Base-by-base conservation (phyloP, 2,888 invertebrate genomes). In the Muschampia plurimacula region DNA sequence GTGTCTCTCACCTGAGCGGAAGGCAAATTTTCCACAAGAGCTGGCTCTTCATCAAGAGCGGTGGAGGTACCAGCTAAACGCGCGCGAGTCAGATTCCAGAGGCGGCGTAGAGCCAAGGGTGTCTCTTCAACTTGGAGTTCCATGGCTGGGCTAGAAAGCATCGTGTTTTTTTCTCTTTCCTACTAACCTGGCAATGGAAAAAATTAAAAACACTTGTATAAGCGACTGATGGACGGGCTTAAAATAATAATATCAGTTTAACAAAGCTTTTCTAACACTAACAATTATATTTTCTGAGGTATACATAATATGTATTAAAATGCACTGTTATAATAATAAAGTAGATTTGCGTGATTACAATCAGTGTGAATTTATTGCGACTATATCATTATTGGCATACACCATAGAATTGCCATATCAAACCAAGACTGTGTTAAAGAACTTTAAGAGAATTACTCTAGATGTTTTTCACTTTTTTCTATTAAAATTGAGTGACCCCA, bases 71-170 rank as follows among this genome's bases (percentile, higher is more conserved):
- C 94, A 63, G 93, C 90, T 4, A 94, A 86, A 32, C 95, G 92
- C 5, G 95, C 95, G 9, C 95, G 89, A 71, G 95, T 94, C 74
- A 94, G 79, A 77, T 90, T 93, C 95, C 95, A 95, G 41, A 95
- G 85, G 32, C 95, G 87, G 80, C 94, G 95, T 72, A 95, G 88
- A 3, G 92, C 93, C 78, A 91, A 78, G 0, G 95, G 94, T n/a
- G 93, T 88, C 81, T 93, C 93, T 77, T 97, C 91, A 28, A 84
- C 82, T 74, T 89, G 83, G 73, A 97, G 85, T 85, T 97, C 97
- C 80, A 96, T 95, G 13, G 88, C 85, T 46, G 90, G 88, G 80
- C 86, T 89, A 67, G 93, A 89, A 75, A 93, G 88, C 94, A 95
- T 94, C 82, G 89, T 91, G 72, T 68, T 63, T 10, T 65, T 41